Conservation (phyloP, 2,797 vertebrate genomes). For the Tolypeutes matacus region DNA sequence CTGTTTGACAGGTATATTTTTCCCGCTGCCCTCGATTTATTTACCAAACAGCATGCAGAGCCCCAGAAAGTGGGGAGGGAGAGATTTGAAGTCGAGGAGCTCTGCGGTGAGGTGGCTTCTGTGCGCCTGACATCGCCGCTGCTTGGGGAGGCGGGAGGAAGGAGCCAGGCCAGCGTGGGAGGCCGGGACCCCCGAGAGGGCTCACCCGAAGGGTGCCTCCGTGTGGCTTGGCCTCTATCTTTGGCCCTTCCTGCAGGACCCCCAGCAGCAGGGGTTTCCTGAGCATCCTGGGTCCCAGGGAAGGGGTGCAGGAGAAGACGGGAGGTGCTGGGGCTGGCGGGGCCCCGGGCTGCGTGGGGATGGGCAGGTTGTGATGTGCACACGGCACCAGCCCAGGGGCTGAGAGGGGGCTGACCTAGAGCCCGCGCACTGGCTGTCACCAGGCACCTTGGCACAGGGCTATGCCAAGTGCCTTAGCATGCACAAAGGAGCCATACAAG, state of each 20-base stretch:
- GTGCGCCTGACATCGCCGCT: neutral
- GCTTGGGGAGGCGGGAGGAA: neutral
- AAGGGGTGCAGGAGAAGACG: neutral
- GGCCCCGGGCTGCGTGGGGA: accelerated
- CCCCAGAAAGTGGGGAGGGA: conserved; percentile 39
- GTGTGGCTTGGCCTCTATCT: neutral
- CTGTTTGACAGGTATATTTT: conserved; percentile 87
- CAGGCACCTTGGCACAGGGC: neutral
- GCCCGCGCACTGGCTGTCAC: neutral
- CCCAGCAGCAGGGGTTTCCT: neutral
- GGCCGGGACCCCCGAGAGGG: too few relatives aligned
- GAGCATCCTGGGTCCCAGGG: neutral
- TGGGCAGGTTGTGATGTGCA: neutral
- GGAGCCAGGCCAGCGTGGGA: neutral
- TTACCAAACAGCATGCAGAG: conserved; percentile 79
- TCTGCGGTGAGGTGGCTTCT: conserved; percentile 15
- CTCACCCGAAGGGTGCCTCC: neutral
- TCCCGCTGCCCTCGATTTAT: conserved; percentile 85
- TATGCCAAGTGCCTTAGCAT: neutral
- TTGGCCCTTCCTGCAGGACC: neutral
- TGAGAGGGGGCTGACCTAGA: neutral
- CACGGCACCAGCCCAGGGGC: neutral
- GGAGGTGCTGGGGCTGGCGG: neutral
- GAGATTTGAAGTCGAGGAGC: conserved; percentile 2
- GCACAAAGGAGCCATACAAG: accelerated